Evolutionary conservation across 2,113 vertebrate species (phyloP).

Genomic region (Lasiurus borealis): DNA sequence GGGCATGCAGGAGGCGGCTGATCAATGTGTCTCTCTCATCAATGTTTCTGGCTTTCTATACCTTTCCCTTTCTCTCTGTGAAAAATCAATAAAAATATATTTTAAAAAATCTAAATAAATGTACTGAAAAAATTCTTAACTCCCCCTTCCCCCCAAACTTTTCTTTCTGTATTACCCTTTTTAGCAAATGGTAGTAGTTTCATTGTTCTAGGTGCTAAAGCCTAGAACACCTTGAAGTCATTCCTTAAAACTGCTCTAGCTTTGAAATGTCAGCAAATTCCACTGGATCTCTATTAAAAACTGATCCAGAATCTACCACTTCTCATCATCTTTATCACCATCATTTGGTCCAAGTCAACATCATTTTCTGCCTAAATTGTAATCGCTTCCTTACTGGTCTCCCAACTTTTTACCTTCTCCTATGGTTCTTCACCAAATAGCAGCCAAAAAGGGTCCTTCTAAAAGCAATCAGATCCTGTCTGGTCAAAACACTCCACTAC

Average conservation of each 20-base stretch:
- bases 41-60: too few relatives aligned
- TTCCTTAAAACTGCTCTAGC: background rate
- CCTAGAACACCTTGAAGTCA: background rate
- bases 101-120: background rate
- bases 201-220: background rate
- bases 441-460: background rate
- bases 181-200: background rate
- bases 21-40: too few relatives aligned
- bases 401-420: background rate
- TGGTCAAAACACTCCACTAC: background rate
- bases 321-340: background rate
- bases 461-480: background rate
- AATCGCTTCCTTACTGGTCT: background rate
- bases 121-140: background rate
- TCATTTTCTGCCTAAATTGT: background rate
- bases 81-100: too few relatives aligned
- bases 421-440: background rate
- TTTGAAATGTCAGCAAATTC: background rate
- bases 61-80: too few relatives aligned
- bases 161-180: background rate
- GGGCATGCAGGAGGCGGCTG: too few relatives aligned
- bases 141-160: accelerated
- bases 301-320: background rate
- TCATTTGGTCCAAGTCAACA: background rate
- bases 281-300: background rate